Conservation (phyloP, 2,888 invertebrate species). For the Pyrrhosoma nymphula region DNA sequence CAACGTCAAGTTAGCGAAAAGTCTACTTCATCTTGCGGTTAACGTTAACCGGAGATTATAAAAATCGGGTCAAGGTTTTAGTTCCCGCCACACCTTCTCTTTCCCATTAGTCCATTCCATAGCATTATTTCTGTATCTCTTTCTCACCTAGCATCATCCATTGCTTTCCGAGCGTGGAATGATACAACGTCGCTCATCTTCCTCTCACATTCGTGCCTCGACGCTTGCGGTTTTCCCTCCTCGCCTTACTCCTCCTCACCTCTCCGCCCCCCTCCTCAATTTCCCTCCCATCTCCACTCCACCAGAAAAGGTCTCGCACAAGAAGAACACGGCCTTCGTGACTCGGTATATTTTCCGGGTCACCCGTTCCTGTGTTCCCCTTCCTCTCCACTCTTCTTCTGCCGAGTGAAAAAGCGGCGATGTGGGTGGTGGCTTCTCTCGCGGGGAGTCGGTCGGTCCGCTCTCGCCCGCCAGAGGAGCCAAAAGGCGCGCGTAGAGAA, state of each 20-base stretch:
- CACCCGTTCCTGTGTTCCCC: background rate
- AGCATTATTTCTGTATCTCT: no score
- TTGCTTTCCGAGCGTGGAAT: background rate
- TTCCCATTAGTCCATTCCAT: no score
- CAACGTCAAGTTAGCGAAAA: no score
- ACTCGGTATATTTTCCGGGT: slow-evolving; percentile 35
- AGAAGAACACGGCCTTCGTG: slow-evolving; percentile 21
- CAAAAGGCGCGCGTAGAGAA: background rate
- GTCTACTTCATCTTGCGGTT: no score
- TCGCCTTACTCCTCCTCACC: background rate
- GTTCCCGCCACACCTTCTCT: no score
- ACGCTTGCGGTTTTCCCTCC: background rate
- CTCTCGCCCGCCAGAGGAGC: background rate
- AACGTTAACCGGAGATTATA: no score
- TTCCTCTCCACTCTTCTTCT: background rate
- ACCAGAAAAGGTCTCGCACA: slow-evolving; percentile 4
- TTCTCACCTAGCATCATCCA: no score
- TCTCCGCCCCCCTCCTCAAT: background rate
- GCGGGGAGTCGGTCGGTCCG: background rate
- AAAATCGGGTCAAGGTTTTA: no score
- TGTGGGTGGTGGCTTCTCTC: background rate
- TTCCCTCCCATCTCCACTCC: slow-evolving; percentile 4
- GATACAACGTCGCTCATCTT: background rate
- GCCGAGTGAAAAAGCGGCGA: background rate
- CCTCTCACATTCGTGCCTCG: background rate